Base-by-base conservation (phyloP, 2,113 vertebrate genomes). In the Carassius gibelio region DNA sequence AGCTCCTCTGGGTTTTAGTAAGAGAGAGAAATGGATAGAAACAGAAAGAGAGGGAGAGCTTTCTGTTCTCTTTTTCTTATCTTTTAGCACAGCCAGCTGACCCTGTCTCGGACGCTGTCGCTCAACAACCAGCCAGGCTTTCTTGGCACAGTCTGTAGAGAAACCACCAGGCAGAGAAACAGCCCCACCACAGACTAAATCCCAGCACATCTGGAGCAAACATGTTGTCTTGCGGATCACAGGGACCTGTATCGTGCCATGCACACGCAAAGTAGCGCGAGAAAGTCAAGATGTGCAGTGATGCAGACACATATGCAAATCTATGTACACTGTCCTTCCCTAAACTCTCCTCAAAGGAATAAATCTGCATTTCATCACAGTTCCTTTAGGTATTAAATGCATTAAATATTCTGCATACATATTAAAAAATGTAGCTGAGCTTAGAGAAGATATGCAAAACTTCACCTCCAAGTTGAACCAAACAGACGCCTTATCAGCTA, bases 371-470 rank as follows among this genome's bases (percentile, higher is more conserved):
- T 88, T 92, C 90, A 84, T 64, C 81, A 86, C 81, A 86, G 87
- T 87, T 91, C 88, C 91, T 91, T 90, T 82, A 92, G 83, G 87
- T 89, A 21, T n/a, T 86, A 87, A 87, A 93, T 91, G 83, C 81
- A 91, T 92, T 90, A 92, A 90, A 93, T 91, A 92, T 93, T 89
- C 86, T 92, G 87, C 85, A 84, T 90, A 91, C 93, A 55, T 52
- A 72, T 72, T 72, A 59, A 72, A 59, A 30, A 84, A 68, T 72
- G 82, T 38, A 86, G 81, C 85, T 88, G 45, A n/a, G 90, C 88
- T 92, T 80, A 38, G 85, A 88, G 88, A 89, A 87, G 81, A 88
- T 81, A 84, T 84, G 77, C 74, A 82, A 82, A 87, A 76, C 72
- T 30, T 21, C 83, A 76, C 89, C 85, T 85, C 71, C 21, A 78